Evolutionary conservation across 1,140 invertebrate genomes (phyloP), one percentile per base, ranked within the genome.

Genomic region (Drosophila sp.): DNA sequence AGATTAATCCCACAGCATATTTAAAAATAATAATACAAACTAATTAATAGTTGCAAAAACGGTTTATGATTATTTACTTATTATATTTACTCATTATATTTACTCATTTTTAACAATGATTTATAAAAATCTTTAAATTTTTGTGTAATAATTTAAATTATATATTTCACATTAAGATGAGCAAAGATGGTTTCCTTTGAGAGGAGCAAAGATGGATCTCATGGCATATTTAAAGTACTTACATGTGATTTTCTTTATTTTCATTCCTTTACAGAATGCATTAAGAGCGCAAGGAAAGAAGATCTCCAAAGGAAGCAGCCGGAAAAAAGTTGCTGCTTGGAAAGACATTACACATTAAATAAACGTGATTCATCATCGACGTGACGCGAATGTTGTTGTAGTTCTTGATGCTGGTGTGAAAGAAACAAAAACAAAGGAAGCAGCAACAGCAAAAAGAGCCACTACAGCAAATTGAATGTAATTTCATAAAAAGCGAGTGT

Each of bases 401-500:
- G 71, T 40, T 63, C 54, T 43, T 72, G 61, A 48, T 72, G 66
- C 21, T 16, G 25, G 45, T n/a, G 45, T 9, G 45, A 51, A 27
- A 51, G n/a, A 36, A 34, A 53, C 18, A 36, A 18, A 4, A 53
- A 18, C 16, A 16, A 43, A 2, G 18, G 34, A 53, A 14, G 16
- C 7, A 53, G 14, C 16, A 29, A 21, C 29, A 61, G 46, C 50
- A 46, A 36, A 62, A 48, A 32, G 16, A 41, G 58, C 63, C 67
- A 75, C 78, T 78, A 89, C 76, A 87, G 84, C 83, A 87, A 87
- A 87, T 87, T 87, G 79, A 87, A 89, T 89, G 79, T 87, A 87
- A 89, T 89, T 89, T 89, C 79, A 87, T 89, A 89, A 87, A 89
- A 89, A 87, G 83, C 79, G 79, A 70, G 83, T 83, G 83, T 87